Evolutionary conservation across 2,797 vertebrate species (phyloP), one percentile per base, ranked within the genome.

Genomic region (Mormyrops attenuatus): DNA sequence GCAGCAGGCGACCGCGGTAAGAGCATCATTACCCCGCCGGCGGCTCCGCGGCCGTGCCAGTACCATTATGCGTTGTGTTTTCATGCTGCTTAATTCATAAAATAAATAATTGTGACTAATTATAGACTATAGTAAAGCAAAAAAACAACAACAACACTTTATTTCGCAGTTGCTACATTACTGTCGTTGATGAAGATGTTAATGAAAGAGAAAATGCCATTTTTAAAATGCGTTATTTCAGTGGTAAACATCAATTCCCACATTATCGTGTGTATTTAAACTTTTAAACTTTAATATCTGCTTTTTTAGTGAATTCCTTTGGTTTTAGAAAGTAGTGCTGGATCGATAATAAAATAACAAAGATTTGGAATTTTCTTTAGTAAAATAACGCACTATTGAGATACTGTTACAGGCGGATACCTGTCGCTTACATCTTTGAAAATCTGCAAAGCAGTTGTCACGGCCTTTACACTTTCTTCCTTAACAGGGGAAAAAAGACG

Each of bases 1-100:
- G 92, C 95, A 95, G 87, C 95, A 96, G 90, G 92, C 93, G 8
- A 94, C 95, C 57, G 95, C 95, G 93, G 94, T 95, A 93, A 93
- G 90, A 47, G 6, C 49, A 6, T 57, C 44, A 15, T 84, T 41
- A 8, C 6, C 41, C 87, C n/a, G 9, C 41, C 15, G 13, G 66
- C 15, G 66, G 66, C 30, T 73, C 13, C 30, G 66, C 66, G 2
- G n/a, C 57, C 57, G 57, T 63, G 57, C 57, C 57, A 9, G n/a
- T 6, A 3, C 13, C 30, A 15, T 38, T 30, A 30, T 17, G 53
- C 9, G 53, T 57, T 57, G 9, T 9, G 34, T 20, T 80, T 17
- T 38, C 41, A 49, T 49, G n/a, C 44, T 84, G 47, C 17, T 22
- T 22, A 6, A n/a, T n/a, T 84, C 3, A 84, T 13, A 22, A 26